These are phyloP conservation scores for Agonopterix heracliana DNA, from an alignment of 2,888 invertebrate species.

Conservation along the genomic window DNA sequence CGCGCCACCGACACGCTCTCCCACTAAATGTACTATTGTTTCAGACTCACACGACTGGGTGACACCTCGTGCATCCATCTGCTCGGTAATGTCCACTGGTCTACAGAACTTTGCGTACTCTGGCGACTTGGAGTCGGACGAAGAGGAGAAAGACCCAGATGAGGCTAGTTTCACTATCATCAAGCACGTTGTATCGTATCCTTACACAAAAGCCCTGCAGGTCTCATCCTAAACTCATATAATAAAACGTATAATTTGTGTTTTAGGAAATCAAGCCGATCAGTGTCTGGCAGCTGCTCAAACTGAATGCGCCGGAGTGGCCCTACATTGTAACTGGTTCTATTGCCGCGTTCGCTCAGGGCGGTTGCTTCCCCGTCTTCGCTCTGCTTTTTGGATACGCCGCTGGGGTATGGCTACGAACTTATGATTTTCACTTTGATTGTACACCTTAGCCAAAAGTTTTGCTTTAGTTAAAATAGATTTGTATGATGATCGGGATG, in stretches of 20 bases:
- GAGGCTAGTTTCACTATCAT: constrained; percentile 28
- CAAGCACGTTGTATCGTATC: not conserved
- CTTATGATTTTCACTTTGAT: too few species aligned
- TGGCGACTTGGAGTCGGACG: constrained; percentile 47
- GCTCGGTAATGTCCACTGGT: constrained; percentile 59
- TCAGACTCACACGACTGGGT: constrained; percentile 65
- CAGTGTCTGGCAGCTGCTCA: constrained; percentile 71
- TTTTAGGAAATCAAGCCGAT: constrained; percentile 45
- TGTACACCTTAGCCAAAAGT: too few species aligned
- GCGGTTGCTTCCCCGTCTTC: constrained; percentile 80
- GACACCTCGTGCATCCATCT: constrained; percentile 63
- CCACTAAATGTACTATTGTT: not conserved
- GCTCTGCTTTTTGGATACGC: constrained; percentile 83
- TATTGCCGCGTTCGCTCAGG: constrained; percentile 79
- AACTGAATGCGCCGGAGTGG: constrained; percentile 80
- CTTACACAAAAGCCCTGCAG: too few species aligned
- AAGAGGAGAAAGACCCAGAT: constrained; percentile 53
- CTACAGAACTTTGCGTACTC: constrained; percentile 55
- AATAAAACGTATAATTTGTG: too few species aligned
- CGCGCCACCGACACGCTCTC: too few species aligned
- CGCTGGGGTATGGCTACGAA: constrained; percentile 74
- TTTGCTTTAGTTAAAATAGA: too few species aligned
- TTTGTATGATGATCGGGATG: too few species aligned
- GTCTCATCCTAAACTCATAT: too few species aligned
- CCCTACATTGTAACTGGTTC: constrained; percentile 75